Evolutionary conservation across 2,113 vertebrate genomes (phyloP).

Genomic region (Megaceryle torquata): DNA sequence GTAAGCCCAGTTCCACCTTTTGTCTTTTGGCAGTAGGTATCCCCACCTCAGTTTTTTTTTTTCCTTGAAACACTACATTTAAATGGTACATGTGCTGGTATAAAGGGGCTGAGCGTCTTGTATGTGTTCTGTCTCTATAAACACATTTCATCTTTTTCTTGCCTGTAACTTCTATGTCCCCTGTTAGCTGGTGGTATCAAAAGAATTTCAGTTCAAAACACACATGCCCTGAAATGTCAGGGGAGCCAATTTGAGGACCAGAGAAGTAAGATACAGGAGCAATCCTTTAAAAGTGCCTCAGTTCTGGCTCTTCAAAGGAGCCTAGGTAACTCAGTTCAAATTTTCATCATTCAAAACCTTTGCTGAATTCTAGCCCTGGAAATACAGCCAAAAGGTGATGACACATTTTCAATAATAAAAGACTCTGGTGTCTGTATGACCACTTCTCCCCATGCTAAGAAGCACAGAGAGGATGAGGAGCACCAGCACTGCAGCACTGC

Average conservation of each 20-base stretch:
- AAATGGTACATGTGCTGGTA: not conserved
- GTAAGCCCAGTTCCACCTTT: not conserved
- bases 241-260: not conserved
- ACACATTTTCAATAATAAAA: not conserved
- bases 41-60: not conserved
- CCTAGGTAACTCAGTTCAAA: not conserved
- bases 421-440: not conserved
- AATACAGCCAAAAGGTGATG: not conserved
- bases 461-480: accelerated
- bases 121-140: not conserved
- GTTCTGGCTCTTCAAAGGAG: not conserved
- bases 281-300: not conserved
- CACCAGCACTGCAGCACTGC: not conserved
- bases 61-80: not conserved
- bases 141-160: not conserved
- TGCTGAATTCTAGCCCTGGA: not conserved
- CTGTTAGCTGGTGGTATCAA: not conserved
- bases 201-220: not conserved
- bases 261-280: not conserved
- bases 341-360: not conserved
- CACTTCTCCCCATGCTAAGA: not conserved
- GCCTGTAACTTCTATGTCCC: not conserved
- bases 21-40: not conserved
- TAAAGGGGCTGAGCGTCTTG: not conserved
- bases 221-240: not conserved